These are phyloP conservation scores for Zaprionus vittiger DNA, from an alignment of 1,140 invertebrate species.

Conservation along the genomic window DNA sequence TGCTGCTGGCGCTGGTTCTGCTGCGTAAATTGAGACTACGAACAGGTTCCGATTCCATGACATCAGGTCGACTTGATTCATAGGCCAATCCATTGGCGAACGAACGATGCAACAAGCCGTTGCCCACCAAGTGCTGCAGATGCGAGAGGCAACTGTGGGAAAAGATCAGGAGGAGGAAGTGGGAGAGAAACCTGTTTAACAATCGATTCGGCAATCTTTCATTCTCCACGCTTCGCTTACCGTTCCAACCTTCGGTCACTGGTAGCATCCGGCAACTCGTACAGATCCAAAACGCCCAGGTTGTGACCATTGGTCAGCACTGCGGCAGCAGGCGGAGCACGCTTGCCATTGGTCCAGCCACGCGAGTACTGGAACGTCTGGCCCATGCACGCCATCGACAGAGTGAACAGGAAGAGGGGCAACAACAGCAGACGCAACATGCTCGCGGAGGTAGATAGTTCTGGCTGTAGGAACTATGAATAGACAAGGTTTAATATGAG, in stretches of 20 bases:
- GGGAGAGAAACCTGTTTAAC: not conserved
- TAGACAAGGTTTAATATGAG: not conserved
- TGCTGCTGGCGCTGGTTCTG: constrained; percentile 6
- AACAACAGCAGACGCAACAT: constrained; percentile 75
- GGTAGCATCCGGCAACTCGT: constrained; percentile 53
- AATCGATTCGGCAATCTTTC: not conserved
- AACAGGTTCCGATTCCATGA: constrained; percentile 18
- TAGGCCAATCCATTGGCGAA: constrained; percentile 45
- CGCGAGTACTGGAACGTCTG: constrained; percentile 91
- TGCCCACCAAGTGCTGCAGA: constrained; percentile 85
- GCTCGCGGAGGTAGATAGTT: not conserved
- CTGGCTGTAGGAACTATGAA: constrained; percentile 2
- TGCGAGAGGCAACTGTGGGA: constrained; percentile 84
- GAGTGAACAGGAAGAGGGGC: constrained; percentile 69
- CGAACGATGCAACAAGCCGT: constrained; percentile 55
- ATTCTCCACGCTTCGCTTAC: constrained; percentile 30
- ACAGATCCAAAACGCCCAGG: constrained; percentile 66
- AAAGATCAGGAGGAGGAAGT: not conserved
- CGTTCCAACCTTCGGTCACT: constrained; percentile 67
- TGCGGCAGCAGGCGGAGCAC: constrained; percentile 77
- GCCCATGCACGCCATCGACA: constrained; percentile 74
- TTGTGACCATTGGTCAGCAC: constrained; percentile 50
- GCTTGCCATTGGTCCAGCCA: constrained; percentile 91
- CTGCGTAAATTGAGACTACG: constrained; percentile 28
- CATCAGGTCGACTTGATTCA: constrained; percentile 45